Evolutionary conservation across 2,888 invertebrate species (phyloP).

Genomic region (Drosophila recens): DNA sequence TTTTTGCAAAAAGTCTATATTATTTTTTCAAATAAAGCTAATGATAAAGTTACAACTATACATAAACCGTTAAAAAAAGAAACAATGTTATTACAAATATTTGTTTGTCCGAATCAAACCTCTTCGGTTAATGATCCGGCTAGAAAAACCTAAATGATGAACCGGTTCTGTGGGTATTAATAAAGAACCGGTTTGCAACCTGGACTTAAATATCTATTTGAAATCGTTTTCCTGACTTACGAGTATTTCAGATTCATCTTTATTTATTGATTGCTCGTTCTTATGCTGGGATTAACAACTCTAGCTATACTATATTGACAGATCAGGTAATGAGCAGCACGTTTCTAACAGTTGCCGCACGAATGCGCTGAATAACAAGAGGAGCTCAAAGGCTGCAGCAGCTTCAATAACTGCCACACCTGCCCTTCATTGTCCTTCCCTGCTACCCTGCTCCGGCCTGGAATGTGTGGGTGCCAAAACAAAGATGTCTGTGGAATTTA

Average conservation of each 20-base stretch:
- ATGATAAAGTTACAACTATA: too few species aligned
- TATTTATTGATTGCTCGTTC: constrained; percentile 52
- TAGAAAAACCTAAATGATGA: too few species aligned
- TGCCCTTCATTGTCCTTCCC: constrained; percentile 8
- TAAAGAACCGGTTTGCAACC: too few species aligned
- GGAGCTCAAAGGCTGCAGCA: constrained; percentile 38
- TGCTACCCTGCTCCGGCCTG: background rate
- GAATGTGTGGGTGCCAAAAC: constrained; percentile 57
- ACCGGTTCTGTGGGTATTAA: too few species aligned
- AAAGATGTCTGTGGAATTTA: constrained; percentile 77
- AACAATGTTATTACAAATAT: background rate
- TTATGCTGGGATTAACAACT: background rate
- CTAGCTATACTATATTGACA: constrained; percentile 8
- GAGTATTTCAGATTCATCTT: background rate
- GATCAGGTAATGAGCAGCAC: constrained; percentile 70
- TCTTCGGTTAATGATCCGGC: too few species aligned
- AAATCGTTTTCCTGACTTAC: background rate
- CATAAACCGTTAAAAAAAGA: too few species aligned
- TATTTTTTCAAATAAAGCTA: too few species aligned
- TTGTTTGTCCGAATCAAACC: too few species aligned
- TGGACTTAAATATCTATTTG: too few species aligned
- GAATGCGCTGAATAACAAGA: constrained; percentile 56
- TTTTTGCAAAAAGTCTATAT: too few species aligned
- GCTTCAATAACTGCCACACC: constrained; percentile 17
- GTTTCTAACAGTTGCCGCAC: constrained; percentile 66